Conservation (phyloP, 2,113 vertebrate genomes). For the Larimichthys crocea region DNA sequence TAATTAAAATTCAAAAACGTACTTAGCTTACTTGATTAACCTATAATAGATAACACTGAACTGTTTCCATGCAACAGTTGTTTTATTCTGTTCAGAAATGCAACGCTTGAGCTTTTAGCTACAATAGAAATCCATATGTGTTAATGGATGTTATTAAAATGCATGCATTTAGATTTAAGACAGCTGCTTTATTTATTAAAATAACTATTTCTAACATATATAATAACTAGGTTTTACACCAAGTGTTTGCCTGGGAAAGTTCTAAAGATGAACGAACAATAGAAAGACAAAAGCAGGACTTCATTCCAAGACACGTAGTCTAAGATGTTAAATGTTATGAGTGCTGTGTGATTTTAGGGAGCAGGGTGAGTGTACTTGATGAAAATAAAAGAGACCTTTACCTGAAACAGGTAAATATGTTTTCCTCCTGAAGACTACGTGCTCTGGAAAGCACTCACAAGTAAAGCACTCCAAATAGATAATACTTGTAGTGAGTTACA, state of each 20-base stretch:
- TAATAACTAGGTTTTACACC: background rate
- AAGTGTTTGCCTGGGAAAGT: no score
- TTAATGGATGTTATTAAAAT: background rate
- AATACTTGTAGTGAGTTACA: background rate
- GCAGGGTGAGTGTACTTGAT: background rate
- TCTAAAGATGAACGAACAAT: background rate
- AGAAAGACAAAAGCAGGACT: background rate
- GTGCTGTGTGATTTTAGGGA: background rate
- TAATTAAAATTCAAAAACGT: background rate
- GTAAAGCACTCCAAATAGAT: background rate
- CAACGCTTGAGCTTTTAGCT: background rate
- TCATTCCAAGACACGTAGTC: background rate
- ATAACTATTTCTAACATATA: background rate
- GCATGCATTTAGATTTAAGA: background rate
- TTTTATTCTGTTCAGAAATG: background rate
- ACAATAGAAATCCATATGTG: background rate
- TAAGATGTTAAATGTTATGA: background rate
- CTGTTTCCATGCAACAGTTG: conserved; percentile 8
- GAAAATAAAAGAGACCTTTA: background rate
- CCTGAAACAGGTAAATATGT: background rate
- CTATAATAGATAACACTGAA: background rate
- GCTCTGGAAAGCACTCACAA: background rate
- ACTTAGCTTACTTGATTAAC: background rate
- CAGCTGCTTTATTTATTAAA: background rate
- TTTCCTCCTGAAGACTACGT: no score